Conservation (phyloP, 2,113 vertebrate species). For the Sardina pilchardus region DNA sequence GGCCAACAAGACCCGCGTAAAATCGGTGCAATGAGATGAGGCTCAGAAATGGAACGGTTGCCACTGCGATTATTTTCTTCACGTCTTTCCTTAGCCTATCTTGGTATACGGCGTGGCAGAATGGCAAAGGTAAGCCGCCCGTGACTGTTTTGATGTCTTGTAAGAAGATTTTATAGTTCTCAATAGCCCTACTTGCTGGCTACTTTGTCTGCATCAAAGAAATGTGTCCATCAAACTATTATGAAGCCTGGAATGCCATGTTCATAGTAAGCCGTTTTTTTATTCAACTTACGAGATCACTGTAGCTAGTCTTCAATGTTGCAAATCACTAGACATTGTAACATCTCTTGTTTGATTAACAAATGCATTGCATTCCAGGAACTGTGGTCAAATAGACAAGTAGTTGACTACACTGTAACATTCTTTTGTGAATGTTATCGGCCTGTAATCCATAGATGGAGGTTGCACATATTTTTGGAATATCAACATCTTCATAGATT, state of each 20-base stretch:
- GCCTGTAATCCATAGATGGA: no score
- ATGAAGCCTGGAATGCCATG: no score
- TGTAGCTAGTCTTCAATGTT: no score
- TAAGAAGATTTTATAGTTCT: not conserved
- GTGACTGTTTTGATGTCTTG: not conserved
- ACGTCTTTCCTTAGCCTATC: constrained; percentile 97
- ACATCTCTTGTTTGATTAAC: no score
- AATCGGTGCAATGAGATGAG: constrained; percentile 99
- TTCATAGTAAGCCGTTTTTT: no score
- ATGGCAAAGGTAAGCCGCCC: constrained; percentile 91
- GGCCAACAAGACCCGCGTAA: constrained; percentile 67
- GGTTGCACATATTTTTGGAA: no score
- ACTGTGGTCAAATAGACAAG: no score
- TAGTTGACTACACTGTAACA: not conserved
- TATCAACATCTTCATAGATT: no score
- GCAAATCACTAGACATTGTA: no score
- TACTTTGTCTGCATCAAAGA: not conserved
- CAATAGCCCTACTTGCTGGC: no score
- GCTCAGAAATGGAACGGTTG: constrained; percentile 99
- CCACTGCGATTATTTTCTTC: constrained; percentile 92
- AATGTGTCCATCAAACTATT: not conserved
- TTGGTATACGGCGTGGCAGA: constrained; percentile 98
- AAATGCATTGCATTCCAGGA: no score
- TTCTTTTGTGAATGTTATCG: not conserved
- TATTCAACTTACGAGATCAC: no score